Evolutionary conservation across 2,113 vertebrate species (phyloP).

Genomic region (Notarius lentiginosus): DNA sequence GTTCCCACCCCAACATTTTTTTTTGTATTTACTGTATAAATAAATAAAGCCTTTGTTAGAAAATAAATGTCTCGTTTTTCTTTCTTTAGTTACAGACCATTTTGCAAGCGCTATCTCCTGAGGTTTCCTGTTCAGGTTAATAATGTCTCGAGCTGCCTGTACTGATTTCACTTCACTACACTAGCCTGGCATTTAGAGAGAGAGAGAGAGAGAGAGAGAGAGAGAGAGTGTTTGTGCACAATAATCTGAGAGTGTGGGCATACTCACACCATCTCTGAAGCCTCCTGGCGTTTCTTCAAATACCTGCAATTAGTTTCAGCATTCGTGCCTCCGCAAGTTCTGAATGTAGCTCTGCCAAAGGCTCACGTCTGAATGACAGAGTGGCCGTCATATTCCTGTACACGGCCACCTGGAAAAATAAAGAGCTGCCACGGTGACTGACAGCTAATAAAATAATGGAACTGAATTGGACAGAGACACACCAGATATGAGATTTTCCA

Average conservation of each 20-base stretch:
- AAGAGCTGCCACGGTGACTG: background rate
- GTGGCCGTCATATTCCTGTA: background rate
- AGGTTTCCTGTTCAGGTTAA: conserved; percentile 16
- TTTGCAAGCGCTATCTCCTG: background rate
- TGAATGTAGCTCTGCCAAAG: background rate
- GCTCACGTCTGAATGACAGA: background rate
- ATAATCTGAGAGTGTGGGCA: conserved; percentile 27
- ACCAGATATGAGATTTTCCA: background rate
- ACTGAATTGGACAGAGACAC: background rate
- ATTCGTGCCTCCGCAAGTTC: conserved; percentile 29
- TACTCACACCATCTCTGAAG: conserved; percentile 14
- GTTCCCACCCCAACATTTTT: background rate
- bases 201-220: too few relatives aligned
- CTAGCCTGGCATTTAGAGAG: conserved; percentile 1
- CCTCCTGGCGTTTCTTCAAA: conserved; percentile 15
- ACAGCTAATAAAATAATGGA: conserved; percentile 4
- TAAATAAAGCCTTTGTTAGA: conserved; percentile 4
- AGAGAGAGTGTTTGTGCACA: background rate
- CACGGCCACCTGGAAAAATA: background rate
- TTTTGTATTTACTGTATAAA: background rate
- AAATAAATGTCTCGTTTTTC: background rate
- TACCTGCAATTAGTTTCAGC: conserved; percentile 39
- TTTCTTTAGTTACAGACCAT: background rate
- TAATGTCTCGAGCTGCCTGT: conserved; percentile 14
- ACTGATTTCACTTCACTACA: conserved; percentile 17